phyloP scores from a whole-genome alignment of 2,888 invertebrate species.

The Lasioglossum figueresi region DNA sequence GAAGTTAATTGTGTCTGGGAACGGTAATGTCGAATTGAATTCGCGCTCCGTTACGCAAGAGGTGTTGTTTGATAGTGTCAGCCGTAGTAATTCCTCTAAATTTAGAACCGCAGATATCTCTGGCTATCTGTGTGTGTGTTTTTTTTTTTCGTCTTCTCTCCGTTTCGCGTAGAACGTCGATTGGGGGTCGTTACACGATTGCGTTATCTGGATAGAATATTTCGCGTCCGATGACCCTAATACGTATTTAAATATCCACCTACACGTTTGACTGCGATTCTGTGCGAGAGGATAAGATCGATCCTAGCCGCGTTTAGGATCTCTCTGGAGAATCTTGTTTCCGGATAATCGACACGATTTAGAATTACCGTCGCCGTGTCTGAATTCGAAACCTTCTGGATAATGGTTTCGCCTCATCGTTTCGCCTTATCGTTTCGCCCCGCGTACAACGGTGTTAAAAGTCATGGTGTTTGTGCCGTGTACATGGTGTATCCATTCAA shows the following conservation, averaged over 20 bases:
- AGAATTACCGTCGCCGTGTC: no score
- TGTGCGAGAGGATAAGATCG: background rate
- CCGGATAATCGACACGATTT: background rate
- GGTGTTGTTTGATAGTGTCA: background rate
- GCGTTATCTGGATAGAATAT: background rate
- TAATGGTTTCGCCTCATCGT: background rate
- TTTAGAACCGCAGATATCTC: conserved; percentile 1
- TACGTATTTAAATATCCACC: background rate
- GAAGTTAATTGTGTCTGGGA: background rate
- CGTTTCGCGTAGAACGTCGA: background rate
- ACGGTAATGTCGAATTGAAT: background rate
- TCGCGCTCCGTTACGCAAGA: conserved; percentile 1
- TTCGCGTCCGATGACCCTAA: background rate
- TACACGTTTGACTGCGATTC: background rate
- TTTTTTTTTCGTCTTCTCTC: background rate
- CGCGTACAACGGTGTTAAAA: background rate
- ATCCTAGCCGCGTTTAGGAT: background rate
- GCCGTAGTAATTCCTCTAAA: background rate
- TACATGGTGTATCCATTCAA: background rate
- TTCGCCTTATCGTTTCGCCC: no score
- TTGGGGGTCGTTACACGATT: background rate
- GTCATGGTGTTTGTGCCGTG: background rate
- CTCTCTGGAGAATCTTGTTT: background rate
- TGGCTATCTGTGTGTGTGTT: background rate
- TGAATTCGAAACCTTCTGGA: background rate